Evolutionary conservation across 2,797 vertebrate species (phyloP), one percentile per base, ranked within the genome.

Genomic region (Platyrinchus mystaceus): DNA sequence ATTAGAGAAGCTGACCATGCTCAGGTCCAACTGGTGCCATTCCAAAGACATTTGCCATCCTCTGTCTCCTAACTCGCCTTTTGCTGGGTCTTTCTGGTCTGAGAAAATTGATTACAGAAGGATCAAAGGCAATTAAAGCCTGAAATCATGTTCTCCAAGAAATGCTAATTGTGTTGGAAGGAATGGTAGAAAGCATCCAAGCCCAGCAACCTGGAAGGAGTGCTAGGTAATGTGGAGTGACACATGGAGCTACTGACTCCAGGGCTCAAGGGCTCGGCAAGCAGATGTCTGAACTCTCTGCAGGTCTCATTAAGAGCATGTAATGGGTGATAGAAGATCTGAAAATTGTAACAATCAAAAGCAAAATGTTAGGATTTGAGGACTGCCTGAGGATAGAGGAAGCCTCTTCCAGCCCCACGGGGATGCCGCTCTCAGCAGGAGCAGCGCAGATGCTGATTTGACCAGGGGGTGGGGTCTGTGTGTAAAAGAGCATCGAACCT

Each of bases 281-380:
- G 63, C 93, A 94, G 92, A 89, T 96, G 95, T 90, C 87, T 93
- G 62, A 95, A 92, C 69, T 89, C 96, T 96, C 96, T 77, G 62
- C 91, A 96, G 94, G 95, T 94, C 95, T 97, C 89, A 91, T 96
- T 96, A 96, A 32, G 79, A 91, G 74, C 41, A 8, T 82, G 89
- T 88, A 75, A 78, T 34, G 62, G 86, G 67, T 70, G 89, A 82
- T 41, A 46, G 89, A 81, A 94, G 89, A 91, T 84, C 79, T 89
- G 69, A 87, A 96, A 84, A 75, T 58, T 18, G 2, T 75, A 90
- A 88, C 90, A 88, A 87, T 82, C 79, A 83, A 81, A 89, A 89
- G 80, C 71, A 80, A 79, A 93, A 82, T 36, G 62, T 85, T 87
- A 39, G 71, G 71, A 91, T 92, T 87, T 14, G 26, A 58, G 66